phyloP scores from a whole-genome alignment of 2,888 invertebrate species.

The Conistra vaccinii region DNA sequence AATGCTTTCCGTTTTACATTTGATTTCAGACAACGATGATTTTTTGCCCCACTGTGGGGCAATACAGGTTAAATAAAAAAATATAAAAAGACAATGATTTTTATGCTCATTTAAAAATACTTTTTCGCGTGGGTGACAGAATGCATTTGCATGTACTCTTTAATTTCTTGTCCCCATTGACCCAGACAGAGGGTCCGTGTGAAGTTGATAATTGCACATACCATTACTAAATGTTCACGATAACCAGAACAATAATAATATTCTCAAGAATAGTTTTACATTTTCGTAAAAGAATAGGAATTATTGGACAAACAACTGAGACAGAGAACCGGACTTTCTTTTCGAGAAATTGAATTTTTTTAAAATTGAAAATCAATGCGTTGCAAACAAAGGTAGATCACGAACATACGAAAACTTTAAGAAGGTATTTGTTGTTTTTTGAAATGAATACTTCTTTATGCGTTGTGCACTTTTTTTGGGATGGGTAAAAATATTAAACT shows the following conservation, averaged over 20 bases:
- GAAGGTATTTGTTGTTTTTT: background rate
- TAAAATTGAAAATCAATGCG: background rate
- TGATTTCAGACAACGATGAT: background rate
- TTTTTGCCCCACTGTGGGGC: background rate
- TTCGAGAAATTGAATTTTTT: background rate
- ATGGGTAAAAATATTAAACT: no score
- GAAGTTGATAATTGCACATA: constrained; percentile 31
- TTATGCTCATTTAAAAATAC: background rate
- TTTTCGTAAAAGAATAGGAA: background rate
- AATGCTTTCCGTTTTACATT: background rate
- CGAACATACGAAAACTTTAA: background rate
- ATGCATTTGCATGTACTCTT: constrained; percentile 26
- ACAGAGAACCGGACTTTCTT: no score
- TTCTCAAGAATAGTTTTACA: background rate
- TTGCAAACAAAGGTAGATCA: background rate
- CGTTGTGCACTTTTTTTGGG: no score
- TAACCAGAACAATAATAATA: background rate
- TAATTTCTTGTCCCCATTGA: constrained; percentile 22
- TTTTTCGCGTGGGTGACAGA: constrained; percentile 7
- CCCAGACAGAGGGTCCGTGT: constrained; percentile 17
- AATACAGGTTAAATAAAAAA: background rate
- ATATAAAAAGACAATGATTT: background rate
- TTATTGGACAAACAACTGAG: background rate
- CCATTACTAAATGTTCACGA: background rate
- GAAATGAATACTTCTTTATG: no score